These are phyloP conservation scores for Perizoma flavofasciatum DNA, from an alignment of 2,888 invertebrate species.

Conservation along the genomic window DNA sequence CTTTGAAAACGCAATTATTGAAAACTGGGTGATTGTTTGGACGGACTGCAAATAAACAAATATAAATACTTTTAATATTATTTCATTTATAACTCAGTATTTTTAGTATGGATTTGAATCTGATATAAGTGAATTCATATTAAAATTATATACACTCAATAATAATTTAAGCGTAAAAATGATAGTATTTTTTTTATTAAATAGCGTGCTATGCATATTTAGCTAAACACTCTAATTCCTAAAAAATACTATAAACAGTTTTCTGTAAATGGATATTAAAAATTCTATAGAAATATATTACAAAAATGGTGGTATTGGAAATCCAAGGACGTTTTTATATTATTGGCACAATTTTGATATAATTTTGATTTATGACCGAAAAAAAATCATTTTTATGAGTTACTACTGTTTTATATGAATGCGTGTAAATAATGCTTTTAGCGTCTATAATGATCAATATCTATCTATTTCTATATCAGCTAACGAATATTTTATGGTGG, in stretches of 20 bases:
- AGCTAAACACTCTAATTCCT: background rate
- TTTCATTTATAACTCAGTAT: too few species aligned
- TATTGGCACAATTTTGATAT: constrained; percentile 64
- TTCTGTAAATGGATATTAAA: constrained; percentile 57
- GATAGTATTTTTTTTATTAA: constrained; percentile 8
- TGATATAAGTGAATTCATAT: too few species aligned
- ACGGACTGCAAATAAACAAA: constrained; percentile 26
- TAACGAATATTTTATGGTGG: constrained; percentile 19
- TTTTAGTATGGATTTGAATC: too few species aligned
- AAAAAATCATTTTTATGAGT: constrained; percentile 9
- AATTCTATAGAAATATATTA: constrained; percentile 64
- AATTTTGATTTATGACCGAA: constrained; percentile 28
- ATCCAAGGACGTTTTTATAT: constrained; percentile 52
- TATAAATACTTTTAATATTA: too few species aligned
- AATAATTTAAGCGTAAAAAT: constrained; percentile 4
- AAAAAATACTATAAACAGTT: constrained; percentile 35
- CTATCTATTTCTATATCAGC: constrained; percentile 9
- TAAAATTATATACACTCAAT: background rate
- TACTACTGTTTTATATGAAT: background rate
- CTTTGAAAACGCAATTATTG: background rate
- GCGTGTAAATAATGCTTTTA: constrained; percentile 11
- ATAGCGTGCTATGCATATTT: constrained; percentile 21
- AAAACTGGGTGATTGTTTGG: constrained; percentile 5
- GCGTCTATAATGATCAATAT: constrained; percentile 4
- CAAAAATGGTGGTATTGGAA: constrained; percentile 56